phyloP scores from a whole-genome alignment of 2,888 invertebrate species.

The Tromatobia lineatoria region DNA sequence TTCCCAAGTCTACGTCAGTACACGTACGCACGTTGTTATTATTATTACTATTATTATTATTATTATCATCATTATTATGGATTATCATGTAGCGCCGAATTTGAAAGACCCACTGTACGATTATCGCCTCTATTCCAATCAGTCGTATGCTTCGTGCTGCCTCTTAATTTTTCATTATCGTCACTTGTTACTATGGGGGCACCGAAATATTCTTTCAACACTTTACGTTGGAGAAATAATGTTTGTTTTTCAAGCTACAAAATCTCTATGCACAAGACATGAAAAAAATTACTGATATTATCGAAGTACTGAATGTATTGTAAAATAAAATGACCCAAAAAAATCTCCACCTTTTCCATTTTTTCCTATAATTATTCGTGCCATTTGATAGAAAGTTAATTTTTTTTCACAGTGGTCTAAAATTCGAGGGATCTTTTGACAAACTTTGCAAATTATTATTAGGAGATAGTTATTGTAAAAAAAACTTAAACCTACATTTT shows the following conservation, averaged over 20 bases:
- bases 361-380: too few species aligned
- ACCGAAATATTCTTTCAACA: background rate
- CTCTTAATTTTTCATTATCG: constrained; percentile 35
- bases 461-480: too few species aligned
- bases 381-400: too few species aligned
- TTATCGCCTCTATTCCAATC: constrained; percentile 1
- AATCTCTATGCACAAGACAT: background rate
- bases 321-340: too few species aligned
- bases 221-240: background rate
- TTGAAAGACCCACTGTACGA: constrained; percentile 9
- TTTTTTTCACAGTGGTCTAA: too few species aligned
- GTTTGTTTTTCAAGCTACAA: background rate
- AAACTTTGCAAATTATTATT: too few species aligned
- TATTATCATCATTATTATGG: constrained; percentile 2
- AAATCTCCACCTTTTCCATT: too few species aligned
- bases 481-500: too few species aligned
- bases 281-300: too few species aligned
- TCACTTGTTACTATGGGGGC: background rate
- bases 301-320: too few species aligned
- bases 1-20: constrained; percentile 25
- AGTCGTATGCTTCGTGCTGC: constrained; percentile 9
- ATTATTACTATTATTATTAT: constrained; percentile 14
- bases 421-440: too few species aligned
- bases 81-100: constrained; percentile 25
- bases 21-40: constrained; percentile 10